A percentile compares a stretch with the other conserved stretches of the same genome.
Conservation (phyloP, 2,113 vertebrate species). For the Pseudois nayaur region DNA sequence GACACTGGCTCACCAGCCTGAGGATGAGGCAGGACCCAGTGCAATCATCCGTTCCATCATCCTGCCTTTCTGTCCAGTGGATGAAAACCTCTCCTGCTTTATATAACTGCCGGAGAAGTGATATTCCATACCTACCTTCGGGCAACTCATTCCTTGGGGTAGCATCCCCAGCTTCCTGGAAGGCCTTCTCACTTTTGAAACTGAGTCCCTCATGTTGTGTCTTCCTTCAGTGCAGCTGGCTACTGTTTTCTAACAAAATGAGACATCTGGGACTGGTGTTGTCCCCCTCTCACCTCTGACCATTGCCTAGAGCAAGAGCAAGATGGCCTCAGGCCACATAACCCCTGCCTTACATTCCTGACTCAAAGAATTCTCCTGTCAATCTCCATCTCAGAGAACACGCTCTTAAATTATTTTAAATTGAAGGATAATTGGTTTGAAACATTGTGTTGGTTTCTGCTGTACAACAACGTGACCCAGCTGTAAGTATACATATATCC, state of each 20-base stretch:
- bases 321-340: background rate
- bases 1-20: background rate
- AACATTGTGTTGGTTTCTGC: background rate
- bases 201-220: background rate
- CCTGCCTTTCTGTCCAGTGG: background rate
- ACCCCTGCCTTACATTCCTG: background rate
- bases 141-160: background rate
- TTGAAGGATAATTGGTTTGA: background rate
- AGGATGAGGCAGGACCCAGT: background rate
- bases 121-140: background rate
- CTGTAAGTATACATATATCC: background rate
- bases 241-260: background rate
- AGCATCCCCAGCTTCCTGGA: background rate
- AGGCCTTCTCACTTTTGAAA: background rate
- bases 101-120: background rate
- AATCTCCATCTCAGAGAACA: background rate
- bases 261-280: background rate
- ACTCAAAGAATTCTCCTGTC: background rate
- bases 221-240: background rate
- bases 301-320: background rate
- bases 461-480: background rate
- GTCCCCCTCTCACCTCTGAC: background rate
- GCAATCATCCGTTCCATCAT: background rate
- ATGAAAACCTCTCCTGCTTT: background rate
- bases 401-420: background rate